Percentiles rank a stretch among this genome's conserved stretches.
Conservation (phyloP, 2,797 vertebrate species). For the Helicolenus hilgendorfi region DNA sequence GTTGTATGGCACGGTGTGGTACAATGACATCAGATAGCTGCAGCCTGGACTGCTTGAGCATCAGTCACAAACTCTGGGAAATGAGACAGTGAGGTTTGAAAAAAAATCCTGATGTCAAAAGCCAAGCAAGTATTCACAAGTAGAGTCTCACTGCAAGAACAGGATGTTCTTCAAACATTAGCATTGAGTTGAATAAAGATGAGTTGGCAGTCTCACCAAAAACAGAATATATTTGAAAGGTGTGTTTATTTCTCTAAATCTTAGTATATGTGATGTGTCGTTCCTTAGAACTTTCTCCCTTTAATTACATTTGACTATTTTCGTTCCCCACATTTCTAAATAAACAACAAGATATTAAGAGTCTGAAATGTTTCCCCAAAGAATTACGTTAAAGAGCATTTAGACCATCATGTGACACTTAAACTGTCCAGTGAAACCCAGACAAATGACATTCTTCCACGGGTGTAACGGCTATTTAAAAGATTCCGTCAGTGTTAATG, state of each 20-base stretch:
- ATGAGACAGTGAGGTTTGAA: neutral
- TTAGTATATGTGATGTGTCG: neutral
- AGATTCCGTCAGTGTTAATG: neutral
- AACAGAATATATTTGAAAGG: neutral
- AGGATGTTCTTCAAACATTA: neutral
- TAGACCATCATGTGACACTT: neutral
- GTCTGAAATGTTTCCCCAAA: neutral
- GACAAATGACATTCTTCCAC: constrained; percentile 7
- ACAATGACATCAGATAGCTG: neutral
- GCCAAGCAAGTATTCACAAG: neutral
- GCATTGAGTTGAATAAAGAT: neutral
- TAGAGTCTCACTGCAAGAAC: neutral
- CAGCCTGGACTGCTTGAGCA: neutral
- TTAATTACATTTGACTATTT: too few relatives aligned
- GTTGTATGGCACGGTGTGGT: neutral
- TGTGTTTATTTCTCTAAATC: neutral
- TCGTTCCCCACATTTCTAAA: neutral
- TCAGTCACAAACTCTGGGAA: neutral
- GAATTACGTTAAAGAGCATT: neutral
- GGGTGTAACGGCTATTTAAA: constrained; percentile 5
- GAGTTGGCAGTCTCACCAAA: neutral
- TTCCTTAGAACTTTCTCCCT: too few relatives aligned
- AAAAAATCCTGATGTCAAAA: neutral
- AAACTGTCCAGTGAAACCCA: neutral
- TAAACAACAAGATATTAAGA: neutral